phyloP scores from a whole-genome alignment of 2,888 invertebrate species.

The Standfussiana lucernea region DNA sequence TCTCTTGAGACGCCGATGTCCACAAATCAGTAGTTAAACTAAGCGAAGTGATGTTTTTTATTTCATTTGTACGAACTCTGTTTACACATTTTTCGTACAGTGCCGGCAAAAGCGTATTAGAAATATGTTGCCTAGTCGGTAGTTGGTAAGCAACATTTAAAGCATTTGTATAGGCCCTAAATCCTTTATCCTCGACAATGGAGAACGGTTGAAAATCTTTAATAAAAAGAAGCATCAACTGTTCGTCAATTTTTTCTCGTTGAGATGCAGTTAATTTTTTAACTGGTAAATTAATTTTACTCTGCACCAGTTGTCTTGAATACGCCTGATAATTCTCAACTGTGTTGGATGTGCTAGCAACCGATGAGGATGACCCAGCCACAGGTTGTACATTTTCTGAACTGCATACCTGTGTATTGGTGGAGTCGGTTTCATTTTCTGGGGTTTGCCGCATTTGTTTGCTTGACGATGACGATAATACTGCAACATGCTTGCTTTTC shows the following conservation, averaged over 20 bases:
- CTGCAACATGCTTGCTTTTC: slow-evolving; percentile 10
- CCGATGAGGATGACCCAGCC: not conserved
- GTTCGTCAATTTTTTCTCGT: slow-evolving; percentile 21
- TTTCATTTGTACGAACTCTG: slow-evolving; percentile 16
- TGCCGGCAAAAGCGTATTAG: slow-evolving; percentile 8
- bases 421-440: slow-evolving; percentile 7
- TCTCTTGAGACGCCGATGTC: slow-evolving; percentile 29
- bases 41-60: slow-evolving; percentile 30
- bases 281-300: slow-evolving; percentile 18
- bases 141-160: not conserved
- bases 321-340: not conserved
- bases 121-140: not conserved
- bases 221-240: slow-evolving; percentile 23
- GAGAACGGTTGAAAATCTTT: slow-evolving; percentile 32
- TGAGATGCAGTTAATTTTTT: slow-evolving; percentile 20
- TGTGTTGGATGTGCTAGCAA: slow-evolving; percentile 15
- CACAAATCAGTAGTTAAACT: slow-evolving; percentile 28
- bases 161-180: slow-evolving; percentile 14
- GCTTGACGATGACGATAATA: slow-evolving; percentile 11
- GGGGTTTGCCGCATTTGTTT: not conserved
- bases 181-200: slow-evolving; percentile 27
- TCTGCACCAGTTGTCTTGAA: slow-evolving; percentile 14
- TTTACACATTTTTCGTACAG: slow-evolving; percentile 4
- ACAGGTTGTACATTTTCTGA: slow-evolving; percentile 10
- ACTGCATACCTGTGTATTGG: not conserved